Percentiles rank a stretch among this genome's conserved stretches.
These are phyloP conservation scores for Ameiurus melas DNA, from an alignment of 2,113 vertebrate species.

Conservation along the genomic window DNA sequence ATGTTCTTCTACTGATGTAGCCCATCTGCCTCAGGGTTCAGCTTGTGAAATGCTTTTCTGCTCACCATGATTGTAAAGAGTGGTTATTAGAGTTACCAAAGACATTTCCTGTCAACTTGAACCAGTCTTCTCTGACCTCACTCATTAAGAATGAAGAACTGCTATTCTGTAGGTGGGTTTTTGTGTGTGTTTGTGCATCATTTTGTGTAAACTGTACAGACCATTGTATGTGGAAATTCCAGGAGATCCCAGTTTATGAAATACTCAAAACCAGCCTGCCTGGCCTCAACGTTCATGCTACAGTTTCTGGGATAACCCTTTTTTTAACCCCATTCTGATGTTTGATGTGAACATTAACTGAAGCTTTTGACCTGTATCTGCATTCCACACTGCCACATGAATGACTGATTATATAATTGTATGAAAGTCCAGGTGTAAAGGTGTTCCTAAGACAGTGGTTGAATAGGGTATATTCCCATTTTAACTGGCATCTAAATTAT, in stretches of 20 bases:
- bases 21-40: neutral
- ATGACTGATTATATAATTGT: constrained; percentile 1
- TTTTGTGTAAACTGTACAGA: neutral
- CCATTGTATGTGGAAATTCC: neutral
- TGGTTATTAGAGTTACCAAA: neutral
- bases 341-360: neutral
- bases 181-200: neutral
- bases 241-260: neutral
- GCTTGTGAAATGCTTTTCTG: constrained; percentile 1
- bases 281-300: neutral
- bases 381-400: neutral
- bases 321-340: neutral
- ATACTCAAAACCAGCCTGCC: neutral
- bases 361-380: neutral
- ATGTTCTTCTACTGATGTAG: too few relatives aligned
- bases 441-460: neutral
- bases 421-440: neutral
- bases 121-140: neutral
- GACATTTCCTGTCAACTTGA: neutral
- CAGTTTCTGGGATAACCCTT: neutral
- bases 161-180: neutral
- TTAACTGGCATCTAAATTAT: neutral
- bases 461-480: neutral
- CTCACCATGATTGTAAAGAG: neutral
- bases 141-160: neutral